A percentile compares a stretch with the other conserved stretches of the same genome.
These are phyloP conservation scores for Nesogale talazaci DNA, from an alignment of 2,113 vertebrate species.

Conservation along the genomic window DNA sequence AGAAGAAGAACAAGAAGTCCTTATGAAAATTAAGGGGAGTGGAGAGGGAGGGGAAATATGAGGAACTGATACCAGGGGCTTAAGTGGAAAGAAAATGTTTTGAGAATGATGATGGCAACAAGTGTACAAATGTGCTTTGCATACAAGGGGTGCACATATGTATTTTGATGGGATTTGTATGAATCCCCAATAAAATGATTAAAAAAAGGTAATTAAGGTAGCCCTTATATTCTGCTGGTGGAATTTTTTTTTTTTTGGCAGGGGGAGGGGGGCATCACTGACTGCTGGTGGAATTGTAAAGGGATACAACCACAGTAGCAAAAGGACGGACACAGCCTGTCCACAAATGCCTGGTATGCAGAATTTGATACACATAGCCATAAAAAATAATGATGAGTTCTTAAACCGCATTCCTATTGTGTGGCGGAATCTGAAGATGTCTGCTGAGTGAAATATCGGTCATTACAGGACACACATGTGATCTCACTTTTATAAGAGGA, in stretches of 20 bases:
- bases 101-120: too few relatives aligned
- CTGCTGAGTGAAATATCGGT: neutral
- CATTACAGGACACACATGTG: neutral
- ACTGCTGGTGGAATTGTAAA: neutral
- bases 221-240: neutral
- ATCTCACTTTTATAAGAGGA: too few relatives aligned
- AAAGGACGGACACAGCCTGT: neutral
- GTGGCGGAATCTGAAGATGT: neutral
- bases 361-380: neutral
- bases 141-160: too few relatives aligned
- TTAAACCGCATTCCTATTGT: neutral
- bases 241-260: too few relatives aligned
- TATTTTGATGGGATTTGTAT: too few relatives aligned
- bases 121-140: too few relatives aligned
- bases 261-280: too few relatives aligned
- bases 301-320: neutral
- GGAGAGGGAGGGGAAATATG: too few relatives aligned
- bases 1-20: neutral
- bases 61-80: too few relatives aligned
- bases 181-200: too few relatives aligned
- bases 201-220: neutral
- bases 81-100: too few relatives aligned
- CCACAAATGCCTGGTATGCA: neutral
- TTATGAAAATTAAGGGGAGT: neutral
- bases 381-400: neutral